A percentile compares a stretch with the other conserved stretches of the same genome.
Evolutionary conservation across 1,140 invertebrate genomes (phyloP).

Genomic region (Diabrotica virgifera): DNA sequence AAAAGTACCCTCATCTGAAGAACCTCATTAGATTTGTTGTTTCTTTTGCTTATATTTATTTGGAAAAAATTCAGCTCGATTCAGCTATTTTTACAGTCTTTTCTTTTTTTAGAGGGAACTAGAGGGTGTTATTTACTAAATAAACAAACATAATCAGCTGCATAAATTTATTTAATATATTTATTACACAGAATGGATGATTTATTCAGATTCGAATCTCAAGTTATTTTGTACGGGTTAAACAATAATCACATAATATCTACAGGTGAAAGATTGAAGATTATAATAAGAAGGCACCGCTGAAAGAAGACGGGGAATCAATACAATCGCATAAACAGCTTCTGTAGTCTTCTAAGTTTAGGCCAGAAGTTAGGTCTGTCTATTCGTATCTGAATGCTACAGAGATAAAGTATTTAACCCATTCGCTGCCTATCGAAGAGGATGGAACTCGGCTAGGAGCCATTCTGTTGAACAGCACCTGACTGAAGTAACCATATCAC

Average conservation of each 20-base stretch:
- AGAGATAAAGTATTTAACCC: too few relatives aligned
- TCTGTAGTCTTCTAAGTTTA: conserved; percentile 30
- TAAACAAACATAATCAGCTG: conserved; percentile 17
- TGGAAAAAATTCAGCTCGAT: too few relatives aligned
- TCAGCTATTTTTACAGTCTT: too few relatives aligned
- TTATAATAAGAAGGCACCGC: conserved; percentile 49
- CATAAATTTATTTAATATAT: conserved; percentile 40
- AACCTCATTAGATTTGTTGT: too few relatives aligned
- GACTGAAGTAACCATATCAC: too few relatives aligned
- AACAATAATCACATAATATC: conserved; percentile 32
- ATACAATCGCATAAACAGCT: conserved; percentile 33
- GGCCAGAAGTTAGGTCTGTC: not conserved
- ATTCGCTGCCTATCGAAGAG: too few relatives aligned
- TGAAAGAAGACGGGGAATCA: conserved; percentile 48
- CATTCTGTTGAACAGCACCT: too few relatives aligned
- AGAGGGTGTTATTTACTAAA: too few relatives aligned
- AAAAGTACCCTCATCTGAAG: too few relatives aligned
- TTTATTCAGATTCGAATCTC: conserved; percentile 20
- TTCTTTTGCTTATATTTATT: too few relatives aligned
- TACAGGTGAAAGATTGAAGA: conserved; percentile 42
- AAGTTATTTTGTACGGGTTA: conserved; percentile 19
- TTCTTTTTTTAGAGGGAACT: not conserved
- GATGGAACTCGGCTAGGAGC: too few relatives aligned
- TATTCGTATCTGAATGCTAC: too few relatives aligned
- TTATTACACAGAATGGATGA: conserved; percentile 39